phyloP scores from a whole-genome alignment of 2,888 invertebrate species.

The Poecilobothrus nobilitatus region DNA sequence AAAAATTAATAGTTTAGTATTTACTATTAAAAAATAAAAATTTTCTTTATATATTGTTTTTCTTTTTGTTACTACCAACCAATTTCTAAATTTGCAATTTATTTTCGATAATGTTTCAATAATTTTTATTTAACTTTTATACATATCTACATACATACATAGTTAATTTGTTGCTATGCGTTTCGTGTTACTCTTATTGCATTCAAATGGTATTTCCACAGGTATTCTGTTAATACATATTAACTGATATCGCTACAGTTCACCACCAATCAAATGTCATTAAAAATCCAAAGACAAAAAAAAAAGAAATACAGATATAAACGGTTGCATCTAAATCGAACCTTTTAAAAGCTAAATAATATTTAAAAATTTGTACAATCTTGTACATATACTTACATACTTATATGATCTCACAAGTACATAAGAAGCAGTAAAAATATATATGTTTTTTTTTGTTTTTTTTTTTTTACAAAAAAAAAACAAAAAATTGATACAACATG shows the following conservation, averaged over 20 bases:
- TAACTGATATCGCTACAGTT: background rate
- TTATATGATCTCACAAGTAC: too few species aligned
- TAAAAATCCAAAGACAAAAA: background rate
- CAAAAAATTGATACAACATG: background rate
- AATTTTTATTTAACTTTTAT: background rate
- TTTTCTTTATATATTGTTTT: too few species aligned
- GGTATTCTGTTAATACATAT: too few species aligned
- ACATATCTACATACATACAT: too few species aligned
- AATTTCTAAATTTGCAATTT: background rate
- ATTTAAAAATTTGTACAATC: too few species aligned
- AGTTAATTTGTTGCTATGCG: background rate
- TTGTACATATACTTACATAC: too few species aligned
- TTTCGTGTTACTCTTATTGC: background rate
- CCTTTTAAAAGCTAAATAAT: too few species aligned
- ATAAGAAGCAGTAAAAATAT: background rate
- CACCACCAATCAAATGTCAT: background rate
- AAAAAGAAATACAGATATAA: background rate
- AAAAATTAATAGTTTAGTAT: too few species aligned
- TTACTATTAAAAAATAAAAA: too few species aligned
- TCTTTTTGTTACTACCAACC: too few species aligned
- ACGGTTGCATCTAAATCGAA: background rate
- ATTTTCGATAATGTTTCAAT: slow-evolving; percentile 6
- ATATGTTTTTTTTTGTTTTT: background rate
- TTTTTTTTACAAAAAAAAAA: too few species aligned
- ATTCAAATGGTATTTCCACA: background rate